These are phyloP conservation scores for Drosophila lacertosa DNA, from an alignment of 1,140 invertebrate species.

Conservation along the genomic window DNA sequence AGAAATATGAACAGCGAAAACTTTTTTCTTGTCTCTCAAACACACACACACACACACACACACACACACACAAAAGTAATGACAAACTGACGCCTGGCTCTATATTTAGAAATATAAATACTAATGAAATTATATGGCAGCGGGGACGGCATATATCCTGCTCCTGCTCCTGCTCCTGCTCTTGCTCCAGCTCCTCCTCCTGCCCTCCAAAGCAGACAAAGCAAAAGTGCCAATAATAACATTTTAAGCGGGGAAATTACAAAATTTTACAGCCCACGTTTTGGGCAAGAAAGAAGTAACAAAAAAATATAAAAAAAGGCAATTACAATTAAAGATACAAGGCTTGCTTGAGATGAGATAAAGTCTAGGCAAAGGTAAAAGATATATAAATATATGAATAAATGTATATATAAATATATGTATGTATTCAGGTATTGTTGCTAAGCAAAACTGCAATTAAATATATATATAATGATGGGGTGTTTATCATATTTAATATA, in stretches of 20 bases:
- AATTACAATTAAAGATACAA: neutral
- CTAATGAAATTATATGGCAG: conserved; percentile 73
- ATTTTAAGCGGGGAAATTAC: conserved; percentile 60
- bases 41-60: conserved; percentile 23
- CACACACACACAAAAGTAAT: conserved; percentile 21
- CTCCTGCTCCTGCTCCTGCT: too few relatives aligned
- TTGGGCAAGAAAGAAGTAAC: neutral
- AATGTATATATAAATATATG: too few relatives aligned
- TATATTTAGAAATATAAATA: conserved; percentile 72
- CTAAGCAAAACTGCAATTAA: too few relatives aligned
- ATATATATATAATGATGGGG: too few relatives aligned
- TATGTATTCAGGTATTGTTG: too few relatives aligned
- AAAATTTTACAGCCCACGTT: conserved; percentile 19
- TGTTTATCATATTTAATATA: too few relatives aligned
- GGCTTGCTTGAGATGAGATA: neutral
- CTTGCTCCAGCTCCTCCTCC: too few relatives aligned
- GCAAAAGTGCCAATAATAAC: conserved; percentile 67
- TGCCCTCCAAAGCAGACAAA: conserved; percentile 43
- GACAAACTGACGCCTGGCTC: conserved; percentile 39
- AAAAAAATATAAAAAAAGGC: conserved; percentile 5
- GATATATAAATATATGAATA: too few relatives aligned
- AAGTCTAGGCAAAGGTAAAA: too few relatives aligned
- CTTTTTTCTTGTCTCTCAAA: conserved; percentile 44
- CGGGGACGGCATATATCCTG: conserved; percentile 64
- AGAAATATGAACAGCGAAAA: conserved; percentile 64